Percentiles rank a stretch among this genome's conserved stretches.
These are phyloP conservation scores for Yponomeuta sedellus DNA, from an alignment of 2,888 invertebrate species.

Conservation along the genomic window DNA sequence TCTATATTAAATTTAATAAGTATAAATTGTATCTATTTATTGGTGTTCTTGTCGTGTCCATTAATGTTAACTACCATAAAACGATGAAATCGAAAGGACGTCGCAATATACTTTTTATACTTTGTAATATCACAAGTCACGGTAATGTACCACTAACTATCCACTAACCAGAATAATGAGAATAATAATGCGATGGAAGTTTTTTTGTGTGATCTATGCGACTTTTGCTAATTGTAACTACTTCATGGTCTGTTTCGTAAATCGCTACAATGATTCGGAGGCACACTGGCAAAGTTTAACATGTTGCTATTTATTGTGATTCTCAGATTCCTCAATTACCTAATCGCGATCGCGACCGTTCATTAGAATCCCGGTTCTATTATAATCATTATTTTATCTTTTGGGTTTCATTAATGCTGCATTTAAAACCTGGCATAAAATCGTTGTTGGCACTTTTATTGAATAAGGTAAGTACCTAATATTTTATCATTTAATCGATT, in stretches of 20 bases:
- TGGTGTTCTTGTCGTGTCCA: slow-evolving; percentile 70
- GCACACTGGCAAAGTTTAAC: slow-evolving; percentile 16
- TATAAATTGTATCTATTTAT: slow-evolving; percentile 31
- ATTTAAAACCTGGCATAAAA: no score
- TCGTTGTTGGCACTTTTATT: no score
- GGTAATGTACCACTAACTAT: slow-evolving; percentile 53
- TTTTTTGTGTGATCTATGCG: slow-evolving; percentile 28
- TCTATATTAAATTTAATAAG: slow-evolving; percentile 15
- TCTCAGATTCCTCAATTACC: slow-evolving; percentile 3
- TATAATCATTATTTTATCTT: background rate
- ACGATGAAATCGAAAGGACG: slow-evolving; percentile 66
- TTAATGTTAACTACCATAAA: slow-evolving; percentile 58
- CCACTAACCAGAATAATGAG: slow-evolving; percentile 46
- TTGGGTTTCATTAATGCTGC: no score
- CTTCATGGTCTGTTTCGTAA: background rate
- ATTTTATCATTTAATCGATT: no score
- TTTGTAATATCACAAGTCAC: slow-evolving; percentile 73
- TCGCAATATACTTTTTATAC: slow-evolving; percentile 69
- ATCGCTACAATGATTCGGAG: slow-evolving; percentile 5
- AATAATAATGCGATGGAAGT: slow-evolving; percentile 45
- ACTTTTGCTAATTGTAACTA: slow-evolving; percentile 3
- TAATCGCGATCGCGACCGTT: background rate
- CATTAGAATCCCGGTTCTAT: no score
- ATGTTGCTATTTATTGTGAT: slow-evolving; percentile 13
- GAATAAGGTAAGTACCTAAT: no score